phyloP scores from a whole-genome alignment of 1,140 invertebrate genomes.

The Aphis craccivora region DNA sequence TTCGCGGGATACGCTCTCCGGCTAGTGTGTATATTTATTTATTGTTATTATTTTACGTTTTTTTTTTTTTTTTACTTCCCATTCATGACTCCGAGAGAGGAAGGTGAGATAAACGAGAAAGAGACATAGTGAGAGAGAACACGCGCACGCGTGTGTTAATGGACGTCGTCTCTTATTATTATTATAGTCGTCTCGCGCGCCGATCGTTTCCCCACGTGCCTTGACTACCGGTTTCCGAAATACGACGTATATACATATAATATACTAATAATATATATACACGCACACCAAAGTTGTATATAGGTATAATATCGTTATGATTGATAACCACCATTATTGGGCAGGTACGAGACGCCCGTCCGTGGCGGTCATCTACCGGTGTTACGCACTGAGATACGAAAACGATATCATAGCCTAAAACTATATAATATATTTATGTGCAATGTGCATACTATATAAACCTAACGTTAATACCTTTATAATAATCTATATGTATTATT shows the following conservation, averaged over 20 bases:
- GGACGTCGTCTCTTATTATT: background rate
- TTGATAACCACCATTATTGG: background rate
- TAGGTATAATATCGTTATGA: background rate
- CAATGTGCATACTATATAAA: background rate
- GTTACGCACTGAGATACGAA: background rate
- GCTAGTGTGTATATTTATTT: background rate
- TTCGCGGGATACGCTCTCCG: background rate
- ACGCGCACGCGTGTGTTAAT: slow-evolving; percentile 15
- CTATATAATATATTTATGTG: background rate
- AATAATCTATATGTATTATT: background rate
- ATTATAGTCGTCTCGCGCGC: background rate
- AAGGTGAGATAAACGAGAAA: background rate
- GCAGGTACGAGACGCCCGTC: background rate
- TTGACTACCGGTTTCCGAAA: slow-evolving; percentile 44
- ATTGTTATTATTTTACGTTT: slow-evolving; percentile 7
- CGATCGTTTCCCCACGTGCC: slow-evolving; percentile 43
- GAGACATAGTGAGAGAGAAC: background rate
- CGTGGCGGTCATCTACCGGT: background rate
- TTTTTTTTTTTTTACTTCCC: slow-evolving; percentile 24
- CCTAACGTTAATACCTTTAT: background rate
- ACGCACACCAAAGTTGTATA: background rate
- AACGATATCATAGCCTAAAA: background rate
- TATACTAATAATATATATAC: background rate
- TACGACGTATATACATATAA: background rate
- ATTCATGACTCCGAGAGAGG: slow-evolving; percentile 25